Conservation (phyloP, 2,888 invertebrate genomes). For the Calameuta filiformis region DNA sequence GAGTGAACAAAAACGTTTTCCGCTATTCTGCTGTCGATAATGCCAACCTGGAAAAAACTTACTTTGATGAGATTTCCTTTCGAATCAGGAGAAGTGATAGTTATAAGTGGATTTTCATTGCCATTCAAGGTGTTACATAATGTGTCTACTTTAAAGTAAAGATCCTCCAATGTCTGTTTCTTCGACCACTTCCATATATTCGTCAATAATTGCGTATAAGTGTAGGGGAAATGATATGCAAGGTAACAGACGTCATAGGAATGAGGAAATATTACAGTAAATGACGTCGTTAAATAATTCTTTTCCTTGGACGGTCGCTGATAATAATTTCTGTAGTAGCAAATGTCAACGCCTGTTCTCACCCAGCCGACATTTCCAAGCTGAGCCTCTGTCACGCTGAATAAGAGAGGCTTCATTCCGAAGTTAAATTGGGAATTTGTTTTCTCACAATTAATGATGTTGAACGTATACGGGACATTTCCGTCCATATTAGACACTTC, state of each 20-base stretch:
- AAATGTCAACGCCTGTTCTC: conserved; percentile 79
- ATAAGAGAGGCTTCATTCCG: conserved; percentile 90
- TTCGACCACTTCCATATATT: conserved; percentile 75
- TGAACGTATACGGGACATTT: conserved; percentile 79
- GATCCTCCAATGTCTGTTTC: conserved; percentile 67
- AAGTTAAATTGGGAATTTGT: conserved; percentile 88
- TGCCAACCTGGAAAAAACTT: conserved; percentile 30
- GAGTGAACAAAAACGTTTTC: not conserved
- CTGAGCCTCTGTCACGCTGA: conserved; percentile 81
- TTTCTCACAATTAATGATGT: conserved; percentile 89
- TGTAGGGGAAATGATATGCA: conserved; percentile 90
- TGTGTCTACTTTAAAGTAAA: conserved; percentile 75
- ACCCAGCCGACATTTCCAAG: conserved; percentile 75
- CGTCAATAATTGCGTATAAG: conserved; percentile 82
- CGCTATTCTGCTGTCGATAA: too few relatives aligned
- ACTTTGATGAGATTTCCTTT: conserved; percentile 71
- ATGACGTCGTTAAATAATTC: conserved; percentile 81
- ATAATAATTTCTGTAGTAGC: conserved; percentile 85
- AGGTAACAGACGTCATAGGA: conserved; percentile 83
- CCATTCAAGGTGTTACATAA: conserved; percentile 78
- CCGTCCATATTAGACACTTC: conserved; percentile 83
- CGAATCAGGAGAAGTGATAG: conserved; percentile 76
- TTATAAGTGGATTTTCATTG: conserved; percentile 81
- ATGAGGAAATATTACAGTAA: conserved; percentile 81
- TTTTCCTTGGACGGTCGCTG: conserved; percentile 70